Evolutionary conservation across 2,888 invertebrate genomes (phyloP), one percentile per base, ranked within the genome.

Genomic region (Tetrapedia diversipes): DNA sequence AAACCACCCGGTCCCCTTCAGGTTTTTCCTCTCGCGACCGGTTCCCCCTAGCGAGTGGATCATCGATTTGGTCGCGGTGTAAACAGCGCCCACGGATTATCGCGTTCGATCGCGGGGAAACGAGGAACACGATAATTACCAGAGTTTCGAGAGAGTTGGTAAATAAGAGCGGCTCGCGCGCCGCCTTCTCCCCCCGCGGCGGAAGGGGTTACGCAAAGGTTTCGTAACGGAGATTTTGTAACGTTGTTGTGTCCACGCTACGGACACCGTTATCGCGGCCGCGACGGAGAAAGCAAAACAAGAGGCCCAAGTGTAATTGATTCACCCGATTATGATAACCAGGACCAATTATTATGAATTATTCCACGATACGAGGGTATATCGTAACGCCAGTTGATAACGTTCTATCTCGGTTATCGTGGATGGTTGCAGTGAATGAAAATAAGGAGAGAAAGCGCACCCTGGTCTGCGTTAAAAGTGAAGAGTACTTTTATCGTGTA

Each of bases 211-310:
- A 83, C 83, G 83, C 79, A 85, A 87, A 84, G 59, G 59, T 88
- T 88, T 89, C 86, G 84, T 88, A 86, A 89, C 81, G 74, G 24
- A 65, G 73, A 86, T 89, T 89, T 86, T 85, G 86, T 88, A 88
- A 89, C 74, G 73, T 79, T 73, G 76, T 80, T 81, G 79, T 81
- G 79, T 80, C 77, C 66, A 61, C 63, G 56, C 49, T 34, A 14
- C 68, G 79, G 11, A n/a, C 34, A 22, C 32, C 16, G 22, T 66
- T 66, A 66, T 82, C 82, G 74, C 82, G 63, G 49, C 22, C 43
- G 70, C 72, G 64, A 51, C 49, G 10, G 19, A 53, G 61, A 49
- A 67, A 29, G 74, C 79, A 79, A 86, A 74, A 81, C 75, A 77
- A 77, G 59, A 47, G 72, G 29, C 57, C 34, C 43, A n/a, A 51